These are phyloP conservation scores for Ormyrus pomaceus DNA, from an alignment of 2,888 invertebrate species.

Conservation along the genomic window DNA sequence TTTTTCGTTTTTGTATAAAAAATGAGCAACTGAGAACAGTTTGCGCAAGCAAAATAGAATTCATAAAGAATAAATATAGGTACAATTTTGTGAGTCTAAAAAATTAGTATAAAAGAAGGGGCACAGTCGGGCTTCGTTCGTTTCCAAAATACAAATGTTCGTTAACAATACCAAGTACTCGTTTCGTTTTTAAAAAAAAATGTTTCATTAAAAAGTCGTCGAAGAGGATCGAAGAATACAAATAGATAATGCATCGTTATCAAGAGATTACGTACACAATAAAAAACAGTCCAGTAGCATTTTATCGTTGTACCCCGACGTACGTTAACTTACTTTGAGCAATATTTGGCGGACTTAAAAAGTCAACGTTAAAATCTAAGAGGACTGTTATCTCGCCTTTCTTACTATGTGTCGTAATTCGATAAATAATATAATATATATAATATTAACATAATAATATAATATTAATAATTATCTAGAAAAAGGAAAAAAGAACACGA, in stretches of 20 bases:
- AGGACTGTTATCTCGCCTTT: constrained; percentile 17
- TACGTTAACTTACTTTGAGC: not conserved
- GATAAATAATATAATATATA: constrained; percentile 39
- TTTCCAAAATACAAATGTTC: constrained; percentile 17
- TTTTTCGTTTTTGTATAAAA: constrained; percentile 41
- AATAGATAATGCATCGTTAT: constrained; percentile 38
- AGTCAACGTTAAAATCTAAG: constrained; percentile 12
- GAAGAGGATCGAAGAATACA: constrained; percentile 39
- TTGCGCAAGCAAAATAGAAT: constrained; percentile 28
- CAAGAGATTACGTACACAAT: constrained; percentile 28
- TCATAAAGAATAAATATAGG: constrained; percentile 17
- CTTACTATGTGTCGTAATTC: constrained; percentile 29
- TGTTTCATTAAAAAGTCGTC: constrained; percentile 42
- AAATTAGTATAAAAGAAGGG: constrained; percentile 48
- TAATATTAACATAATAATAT: constrained; percentile 36
- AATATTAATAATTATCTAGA: constrained; percentile 45
- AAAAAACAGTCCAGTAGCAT: constrained; percentile 32
- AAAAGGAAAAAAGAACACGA: constrained; percentile 43
- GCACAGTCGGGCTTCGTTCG: constrained; percentile 1
- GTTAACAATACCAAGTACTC: constrained; percentile 27
- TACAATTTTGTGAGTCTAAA: constrained; percentile 45
- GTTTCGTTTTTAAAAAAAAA: constrained; percentile 23
- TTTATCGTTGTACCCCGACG: not conserved
- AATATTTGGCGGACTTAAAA: constrained; percentile 17
- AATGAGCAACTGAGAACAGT: constrained; percentile 42